A percentile compares a stretch with the other conserved stretches of the same genome.
These are phyloP conservation scores for Eulimnadia texana DNA, from an alignment of 1,140 invertebrate species.

Conservation along the genomic window DNA sequence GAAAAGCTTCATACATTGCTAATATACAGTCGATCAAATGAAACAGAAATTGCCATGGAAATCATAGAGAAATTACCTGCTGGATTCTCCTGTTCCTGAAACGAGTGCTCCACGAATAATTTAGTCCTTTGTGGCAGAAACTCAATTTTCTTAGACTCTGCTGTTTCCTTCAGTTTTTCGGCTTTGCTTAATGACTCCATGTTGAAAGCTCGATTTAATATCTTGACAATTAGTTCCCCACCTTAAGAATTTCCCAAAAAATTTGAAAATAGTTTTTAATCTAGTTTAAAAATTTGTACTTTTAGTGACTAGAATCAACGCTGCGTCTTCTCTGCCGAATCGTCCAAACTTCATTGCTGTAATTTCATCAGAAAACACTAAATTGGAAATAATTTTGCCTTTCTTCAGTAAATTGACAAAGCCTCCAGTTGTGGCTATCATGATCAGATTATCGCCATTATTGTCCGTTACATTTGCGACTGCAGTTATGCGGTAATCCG, in stretches of 20 bases:
- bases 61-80: background rate
- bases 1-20: background rate
- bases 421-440: background rate
- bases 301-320: background rate
- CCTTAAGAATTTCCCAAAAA: background rate
- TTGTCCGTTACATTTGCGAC: background rate
- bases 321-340: background rate
- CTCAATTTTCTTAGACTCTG: background rate
- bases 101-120: background rate
- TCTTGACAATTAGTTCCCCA: background rate
- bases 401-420: background rate
- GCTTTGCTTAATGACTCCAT: background rate
- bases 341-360: background rate
- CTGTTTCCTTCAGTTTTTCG: background rate
- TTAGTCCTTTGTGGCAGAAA: background rate
- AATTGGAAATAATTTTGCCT: background rate
- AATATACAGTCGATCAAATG: background rate
- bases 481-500: background rate
- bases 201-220: background rate
- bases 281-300: background rate
- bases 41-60: background rate
- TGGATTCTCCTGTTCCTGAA: background rate
- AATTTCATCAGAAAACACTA: background rate
- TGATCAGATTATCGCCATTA: background rate
- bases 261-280: background rate